phyloP scores from a whole-genome alignment of 1,140 invertebrate genomes.

The Drosophila subobscura region DNA sequence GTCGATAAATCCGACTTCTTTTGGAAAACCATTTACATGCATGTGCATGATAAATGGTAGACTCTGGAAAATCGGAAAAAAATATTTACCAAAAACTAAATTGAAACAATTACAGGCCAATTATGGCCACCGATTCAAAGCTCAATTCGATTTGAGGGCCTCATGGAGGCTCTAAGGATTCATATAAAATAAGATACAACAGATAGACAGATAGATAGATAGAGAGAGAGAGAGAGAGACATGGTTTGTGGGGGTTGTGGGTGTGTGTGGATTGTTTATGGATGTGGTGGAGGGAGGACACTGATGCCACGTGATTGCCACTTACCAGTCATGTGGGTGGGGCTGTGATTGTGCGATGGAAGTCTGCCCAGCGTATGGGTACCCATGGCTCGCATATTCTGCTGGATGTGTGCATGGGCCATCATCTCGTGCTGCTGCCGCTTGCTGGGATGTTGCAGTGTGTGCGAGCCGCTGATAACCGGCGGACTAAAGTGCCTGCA shows the following conservation, averaged over 20 bases:
- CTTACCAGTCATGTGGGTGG: slow-evolving; percentile 83
- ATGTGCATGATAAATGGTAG: too few relatives aligned
- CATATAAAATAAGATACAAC: too few relatives aligned
- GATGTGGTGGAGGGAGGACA: slow-evolving; percentile 9
- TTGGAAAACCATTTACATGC: too few relatives aligned
- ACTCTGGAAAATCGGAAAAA: too few relatives aligned
- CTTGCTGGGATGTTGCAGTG: slow-evolving; percentile 82
- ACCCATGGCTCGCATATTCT: slow-evolving; percentile 84
- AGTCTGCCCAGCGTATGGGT: slow-evolving; percentile 85
- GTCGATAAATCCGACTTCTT: too few relatives aligned
- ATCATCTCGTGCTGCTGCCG: slow-evolving; percentile 83
- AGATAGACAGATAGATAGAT: too few relatives aligned
- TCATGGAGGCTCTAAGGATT: too few relatives aligned
- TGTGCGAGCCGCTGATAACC: slow-evolving; percentile 82
- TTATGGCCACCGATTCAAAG: too few relatives aligned
- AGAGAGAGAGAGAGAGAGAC: too few relatives aligned
- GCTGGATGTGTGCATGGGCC: slow-evolving; percentile 82
- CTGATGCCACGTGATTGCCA: slow-evolving; percentile 9
- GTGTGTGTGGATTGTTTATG: slow-evolving; percentile 4
- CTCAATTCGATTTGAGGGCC: too few relatives aligned
- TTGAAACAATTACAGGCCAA: too few relatives aligned
- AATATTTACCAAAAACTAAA: too few relatives aligned
- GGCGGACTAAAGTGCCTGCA: slow-evolving; percentile 83
- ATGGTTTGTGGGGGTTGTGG: slow-evolving; percentile 3
- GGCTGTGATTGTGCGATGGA: slow-evolving; percentile 85